Evolutionary conservation across 2,113 vertebrate species (phyloP).

Genomic region (Brachyistius frenatus): DNA sequence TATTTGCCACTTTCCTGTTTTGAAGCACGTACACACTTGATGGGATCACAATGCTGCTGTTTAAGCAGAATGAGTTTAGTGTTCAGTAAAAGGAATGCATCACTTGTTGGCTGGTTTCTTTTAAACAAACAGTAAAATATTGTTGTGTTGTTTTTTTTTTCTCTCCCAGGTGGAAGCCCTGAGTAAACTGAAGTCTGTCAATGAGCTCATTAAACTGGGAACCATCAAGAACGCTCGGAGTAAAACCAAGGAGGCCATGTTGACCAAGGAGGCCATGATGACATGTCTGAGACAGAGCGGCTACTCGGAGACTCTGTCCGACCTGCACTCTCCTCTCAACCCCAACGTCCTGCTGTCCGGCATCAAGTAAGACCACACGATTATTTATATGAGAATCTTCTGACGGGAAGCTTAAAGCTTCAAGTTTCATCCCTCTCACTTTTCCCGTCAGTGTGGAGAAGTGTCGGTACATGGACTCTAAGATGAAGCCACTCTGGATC

Average conservation of each 20-base stretch:
- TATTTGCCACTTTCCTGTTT: constrained; percentile 69
- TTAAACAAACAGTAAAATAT: neutral
- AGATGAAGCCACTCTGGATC: constrained; percentile 99
- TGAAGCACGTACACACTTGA: neutral
- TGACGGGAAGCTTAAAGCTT: neutral
- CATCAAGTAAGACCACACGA: constrained; percentile 89
- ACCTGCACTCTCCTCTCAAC: constrained; percentile 94
- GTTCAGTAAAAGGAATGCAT: neutral
- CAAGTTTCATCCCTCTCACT: neutral
- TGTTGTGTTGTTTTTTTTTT: neutral
- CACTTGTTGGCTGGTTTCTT: neutral
- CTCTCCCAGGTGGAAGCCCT: constrained; percentile 93
- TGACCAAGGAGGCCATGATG: constrained; percentile 94
- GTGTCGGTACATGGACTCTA: constrained; percentile 99
- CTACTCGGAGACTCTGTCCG: constrained; percentile 93
- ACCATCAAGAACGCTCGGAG: constrained; percentile 91
- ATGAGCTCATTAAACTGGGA: constrained; percentile 95
- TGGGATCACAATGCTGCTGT: constrained; percentile 25
- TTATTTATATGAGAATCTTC: neutral
- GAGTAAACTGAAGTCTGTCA: constrained; percentile 96
- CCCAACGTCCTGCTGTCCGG: constrained; percentile 93
- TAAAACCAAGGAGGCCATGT: constrained; percentile 94
- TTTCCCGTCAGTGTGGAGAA: constrained; percentile 88
- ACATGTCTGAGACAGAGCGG: constrained; percentile 94
- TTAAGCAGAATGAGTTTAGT: constrained; percentile 8